These are phyloP conservation scores for Coreoperca whiteheadi DNA, from an alignment of 2,113 vertebrate species.

Conservation along the genomic window DNA sequence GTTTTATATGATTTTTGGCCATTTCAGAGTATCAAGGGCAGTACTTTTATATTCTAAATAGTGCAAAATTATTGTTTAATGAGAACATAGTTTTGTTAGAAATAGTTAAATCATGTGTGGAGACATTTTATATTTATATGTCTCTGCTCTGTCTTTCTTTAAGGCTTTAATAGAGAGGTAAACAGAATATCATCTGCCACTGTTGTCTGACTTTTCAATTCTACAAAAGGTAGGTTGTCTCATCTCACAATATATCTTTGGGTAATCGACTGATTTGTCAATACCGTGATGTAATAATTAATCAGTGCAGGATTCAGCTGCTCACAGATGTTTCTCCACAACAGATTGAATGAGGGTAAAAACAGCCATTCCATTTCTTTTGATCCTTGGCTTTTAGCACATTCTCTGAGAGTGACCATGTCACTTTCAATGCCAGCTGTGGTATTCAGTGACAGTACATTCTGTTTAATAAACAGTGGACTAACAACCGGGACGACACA, in stretches of 20 bases:
- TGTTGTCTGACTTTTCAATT: constrained; percentile 17
- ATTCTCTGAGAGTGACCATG: constrained; percentile 30
- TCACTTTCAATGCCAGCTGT: constrained; percentile 26
- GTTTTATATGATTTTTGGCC: constrained; percentile 16
- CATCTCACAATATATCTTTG: constrained; percentile 4
- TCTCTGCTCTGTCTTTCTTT: constrained; percentile 49
- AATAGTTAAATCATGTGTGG: constrained; percentile 5
- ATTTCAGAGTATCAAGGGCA: constrained; percentile 35
- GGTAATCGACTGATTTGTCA: not conserved
- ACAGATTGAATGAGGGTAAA: constrained; percentile 13
- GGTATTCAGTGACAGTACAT: constrained; percentile 66
- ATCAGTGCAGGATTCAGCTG: constrained; percentile 29
- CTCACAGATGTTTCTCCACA: constrained; percentile 11
- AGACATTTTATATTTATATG: constrained; percentile 14
- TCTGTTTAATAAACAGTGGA: constrained; percentile 63
- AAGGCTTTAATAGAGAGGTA: constrained; percentile 70
- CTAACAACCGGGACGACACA: constrained; percentile 59
- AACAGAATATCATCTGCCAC: constrained; percentile 40
- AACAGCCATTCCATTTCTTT: constrained; percentile 28
- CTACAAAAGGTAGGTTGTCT: not conserved
- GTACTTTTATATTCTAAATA: constrained; percentile 44
- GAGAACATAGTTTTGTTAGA: constrained; percentile 38
- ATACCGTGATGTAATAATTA: not conserved
- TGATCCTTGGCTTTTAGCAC: constrained; percentile 50
- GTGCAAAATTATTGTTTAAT: constrained; percentile 59